phyloP scores from a whole-genome alignment of 2,888 invertebrate genomes.

The Agrotis ipsilon region DNA sequence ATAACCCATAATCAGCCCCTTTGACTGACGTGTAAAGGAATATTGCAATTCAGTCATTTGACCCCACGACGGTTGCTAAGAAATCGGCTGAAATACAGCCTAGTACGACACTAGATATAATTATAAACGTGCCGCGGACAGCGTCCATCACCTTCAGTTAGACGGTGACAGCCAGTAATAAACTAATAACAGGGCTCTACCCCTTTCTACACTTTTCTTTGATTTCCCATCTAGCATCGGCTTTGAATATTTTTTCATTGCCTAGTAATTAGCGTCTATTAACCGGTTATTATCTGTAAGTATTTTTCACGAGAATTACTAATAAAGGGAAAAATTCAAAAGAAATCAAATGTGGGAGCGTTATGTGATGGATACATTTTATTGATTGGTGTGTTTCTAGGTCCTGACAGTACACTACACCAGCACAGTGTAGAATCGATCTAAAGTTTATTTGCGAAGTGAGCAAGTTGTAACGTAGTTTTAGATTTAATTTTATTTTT shows the following conservation, averaged over 20 bases:
- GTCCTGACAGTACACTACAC: too few relatives aligned
- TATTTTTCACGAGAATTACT: conserved; percentile 59
- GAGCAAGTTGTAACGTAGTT: background rate
- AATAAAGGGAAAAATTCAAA: conserved; percentile 44
- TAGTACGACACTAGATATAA: conserved; percentile 66
- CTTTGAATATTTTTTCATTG: conserved; percentile 74
- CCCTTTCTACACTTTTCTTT: conserved; percentile 87
- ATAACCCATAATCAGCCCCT: conserved; percentile 40
- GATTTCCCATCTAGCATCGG: conserved; percentile 80
- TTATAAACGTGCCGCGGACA: conserved; percentile 76
- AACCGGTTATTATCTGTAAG: conserved; percentile 71
- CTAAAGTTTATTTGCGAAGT: background rate
- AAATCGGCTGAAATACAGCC: conserved; percentile 51
- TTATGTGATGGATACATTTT: conserved; percentile 24
- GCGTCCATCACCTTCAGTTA: conserved; percentile 77
- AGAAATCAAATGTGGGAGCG: conserved; percentile 37
- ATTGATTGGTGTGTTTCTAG: conserved; percentile 38
- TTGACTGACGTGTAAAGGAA: conserved; percentile 52
- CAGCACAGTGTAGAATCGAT: background rate
- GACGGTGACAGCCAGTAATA: conserved; percentile 81
- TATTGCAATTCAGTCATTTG: conserved; percentile 52
- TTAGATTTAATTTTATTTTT: background rate
- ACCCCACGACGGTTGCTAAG: conserved; percentile 49
- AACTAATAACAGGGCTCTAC: conserved; percentile 85
- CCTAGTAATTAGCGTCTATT: conserved; percentile 79